These are phyloP conservation scores for Cyphomyrus discorhynchus DNA, from an alignment of 2,113 vertebrate species.

Conservation along the genomic window DNA sequence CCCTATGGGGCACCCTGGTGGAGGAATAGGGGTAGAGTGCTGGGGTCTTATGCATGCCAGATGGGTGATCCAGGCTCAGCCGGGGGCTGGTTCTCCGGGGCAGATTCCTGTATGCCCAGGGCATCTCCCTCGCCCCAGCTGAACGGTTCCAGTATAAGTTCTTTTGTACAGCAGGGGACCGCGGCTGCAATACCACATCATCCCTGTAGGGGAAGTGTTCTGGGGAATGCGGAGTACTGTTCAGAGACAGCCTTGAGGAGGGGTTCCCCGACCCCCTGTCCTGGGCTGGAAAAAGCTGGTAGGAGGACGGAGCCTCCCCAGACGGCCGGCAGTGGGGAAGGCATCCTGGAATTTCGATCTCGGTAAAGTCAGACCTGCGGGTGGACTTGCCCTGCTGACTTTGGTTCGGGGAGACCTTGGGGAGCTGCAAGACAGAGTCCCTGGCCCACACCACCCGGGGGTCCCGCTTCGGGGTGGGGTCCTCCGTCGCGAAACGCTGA, in stretches of 20 bases:
- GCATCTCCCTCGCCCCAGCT: conserved; percentile 36
- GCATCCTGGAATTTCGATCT: conserved; percentile 67
- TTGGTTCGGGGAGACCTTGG: conserved; percentile 44
- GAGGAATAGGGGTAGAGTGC: conserved; percentile 47
- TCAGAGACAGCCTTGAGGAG: conserved; percentile 27
- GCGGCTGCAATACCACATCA: conserved; percentile 35
- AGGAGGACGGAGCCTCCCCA: conserved; percentile 48
- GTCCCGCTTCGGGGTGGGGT: conserved; percentile 37
- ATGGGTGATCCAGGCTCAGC: conserved; percentile 35
- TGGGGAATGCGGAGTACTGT: conserved; percentile 36
- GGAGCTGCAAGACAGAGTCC: conserved; percentile 59
- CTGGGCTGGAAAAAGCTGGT: conserved; percentile 65
- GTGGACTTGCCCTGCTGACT: conserved; percentile 44
- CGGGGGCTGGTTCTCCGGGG: conserved; percentile 40
- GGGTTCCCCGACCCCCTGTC: conserved; percentile 38
- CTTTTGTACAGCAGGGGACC: conserved; percentile 41
- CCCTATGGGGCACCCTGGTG: conserved; percentile 26
- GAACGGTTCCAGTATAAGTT: conserved; percentile 56
- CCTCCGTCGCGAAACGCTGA: conserved; percentile 32
- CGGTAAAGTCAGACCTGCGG: conserved; percentile 62
- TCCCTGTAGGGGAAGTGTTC: conserved; percentile 43
- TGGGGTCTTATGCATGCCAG: conserved; percentile 31
- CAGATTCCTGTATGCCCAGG: conserved; percentile 32
- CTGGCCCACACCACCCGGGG: conserved; percentile 53
- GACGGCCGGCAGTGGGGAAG: conserved; percentile 43